Percentiles rank a stretch among this genome's conserved stretches.
phyloP scores from a whole-genome alignment of 2,888 invertebrate genomes.

The Diarsia brunnea region DNA sequence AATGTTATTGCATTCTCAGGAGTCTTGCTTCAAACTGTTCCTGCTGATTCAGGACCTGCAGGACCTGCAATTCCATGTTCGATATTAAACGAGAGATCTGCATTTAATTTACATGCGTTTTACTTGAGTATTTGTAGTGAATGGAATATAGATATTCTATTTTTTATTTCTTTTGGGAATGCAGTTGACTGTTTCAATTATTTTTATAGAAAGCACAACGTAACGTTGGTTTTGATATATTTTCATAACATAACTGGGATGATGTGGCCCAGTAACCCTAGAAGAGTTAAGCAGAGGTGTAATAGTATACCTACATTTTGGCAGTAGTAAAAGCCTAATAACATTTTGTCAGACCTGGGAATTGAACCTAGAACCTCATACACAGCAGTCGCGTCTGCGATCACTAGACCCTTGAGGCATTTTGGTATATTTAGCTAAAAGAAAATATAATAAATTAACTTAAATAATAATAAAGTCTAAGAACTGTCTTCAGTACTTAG shows the following conservation, averaged over 20 bases:
- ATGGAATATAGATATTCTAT: neutral
- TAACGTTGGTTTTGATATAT: neutral
- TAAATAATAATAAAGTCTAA: constrained; percentile 2
- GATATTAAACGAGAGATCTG: constrained; percentile 26
- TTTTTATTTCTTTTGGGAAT: neutral
- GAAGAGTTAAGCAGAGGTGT: no score
- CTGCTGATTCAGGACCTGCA: constrained; percentile 42
- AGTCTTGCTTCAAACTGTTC: constrained; percentile 39
- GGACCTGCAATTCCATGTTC: constrained; percentile 19
- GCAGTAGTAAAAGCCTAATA: no score
- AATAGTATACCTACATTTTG: no score
- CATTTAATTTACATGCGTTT: constrained; percentile 28
- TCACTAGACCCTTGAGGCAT: no score
- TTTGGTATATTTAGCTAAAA: neutral
- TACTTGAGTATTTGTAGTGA: neutral
- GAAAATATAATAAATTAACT: neutral
- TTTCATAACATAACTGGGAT: no score
- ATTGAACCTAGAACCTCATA: no score
- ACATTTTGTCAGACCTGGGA: no score
- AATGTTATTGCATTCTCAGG: constrained; percentile 63
- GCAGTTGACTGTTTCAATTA: neutral
- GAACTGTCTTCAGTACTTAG: neutral
- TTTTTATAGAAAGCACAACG: neutral
- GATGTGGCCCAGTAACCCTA: no score
- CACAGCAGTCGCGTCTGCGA: no score